Base-by-base conservation (phyloP, 2,888 invertebrate species). In the Drosophila demipolita region DNA sequence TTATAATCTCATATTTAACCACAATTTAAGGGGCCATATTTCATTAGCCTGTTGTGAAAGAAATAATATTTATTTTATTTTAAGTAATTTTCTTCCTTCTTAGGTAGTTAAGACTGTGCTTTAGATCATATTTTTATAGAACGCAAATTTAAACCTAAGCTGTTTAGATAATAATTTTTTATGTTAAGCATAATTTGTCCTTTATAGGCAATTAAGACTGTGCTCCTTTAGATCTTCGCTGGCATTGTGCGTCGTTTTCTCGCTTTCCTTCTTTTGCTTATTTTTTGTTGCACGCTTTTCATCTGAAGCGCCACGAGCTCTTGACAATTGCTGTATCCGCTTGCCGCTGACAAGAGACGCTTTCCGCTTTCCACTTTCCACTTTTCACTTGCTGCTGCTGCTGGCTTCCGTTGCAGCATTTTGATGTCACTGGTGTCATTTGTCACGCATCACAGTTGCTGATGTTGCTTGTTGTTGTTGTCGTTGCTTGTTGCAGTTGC, bases 281-380 rank as follows among this genome's bases (percentile, higher is more conserved):
- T 15, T 23, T 67, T 55, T 67, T 59, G 12, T 38, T 55, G 55
- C 12, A 29, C 54, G 49, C 63, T 57, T 66, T 76, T 66, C 62
- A 66, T 59, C 61, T 66, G 17, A 36, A n/a, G 38, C 55, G 73
- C 73, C 42, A 60, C 61, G 64, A 57, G 58, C 78, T 81, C 84
- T 84, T 80, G 88, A 86, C 86, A 86, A 89, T 87, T 79, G 84
- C 83, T 77, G 79, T 73, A 87, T 87, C 89, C 89, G 86, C 87
- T 89, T 82, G 82, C 73, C 68, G 77, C 68, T 77, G 80, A 79
- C 80, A 79, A 66, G 76, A 60, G 78, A n/a, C 33, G 54, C 50
- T 50, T 32, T 32, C 53, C 48, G 60, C 29, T 66, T 49, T 50
- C 38, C 50, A 33, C n/a, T 36, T 55, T 71, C 48, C 71, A 32